Evolutionary conservation across 2,113 vertebrate genomes (phyloP).

Genomic region (Eonycteris spelaea): DNA sequence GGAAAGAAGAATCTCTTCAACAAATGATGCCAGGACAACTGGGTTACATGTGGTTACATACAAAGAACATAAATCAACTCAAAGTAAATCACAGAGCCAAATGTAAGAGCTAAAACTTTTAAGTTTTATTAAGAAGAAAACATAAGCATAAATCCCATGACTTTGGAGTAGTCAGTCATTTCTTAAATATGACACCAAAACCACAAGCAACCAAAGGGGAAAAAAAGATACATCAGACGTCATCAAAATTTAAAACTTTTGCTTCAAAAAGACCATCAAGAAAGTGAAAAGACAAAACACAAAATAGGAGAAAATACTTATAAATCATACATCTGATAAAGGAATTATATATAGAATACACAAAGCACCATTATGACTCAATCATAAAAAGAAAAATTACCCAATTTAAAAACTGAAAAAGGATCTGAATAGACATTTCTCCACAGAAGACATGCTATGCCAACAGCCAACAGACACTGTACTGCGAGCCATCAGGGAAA

Average conservation of each 20-base stretch:
- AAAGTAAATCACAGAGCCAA: background rate
- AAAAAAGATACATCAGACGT: background rate
- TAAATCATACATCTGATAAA: background rate
- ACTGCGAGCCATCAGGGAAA: background rate
- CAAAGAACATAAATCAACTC: background rate
- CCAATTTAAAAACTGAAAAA: background rate
- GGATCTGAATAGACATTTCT: background rate
- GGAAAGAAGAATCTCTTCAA: background rate
- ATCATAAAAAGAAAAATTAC: background rate
- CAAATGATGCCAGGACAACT: background rate
- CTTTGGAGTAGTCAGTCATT: background rate
- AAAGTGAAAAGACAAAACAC: background rate
- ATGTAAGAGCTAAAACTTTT: background rate
- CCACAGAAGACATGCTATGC: background rate
- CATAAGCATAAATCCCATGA: background rate
- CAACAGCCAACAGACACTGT: background rate
- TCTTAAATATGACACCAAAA: background rate
- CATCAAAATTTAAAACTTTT: background rate
- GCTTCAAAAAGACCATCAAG: background rate
- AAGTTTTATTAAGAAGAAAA: background rate
- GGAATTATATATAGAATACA: background rate
- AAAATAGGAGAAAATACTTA: background rate
- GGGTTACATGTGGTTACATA: background rate
- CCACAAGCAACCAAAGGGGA: background rate
- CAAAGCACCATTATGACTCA: background rate